Evolutionary conservation across 1,140 invertebrate genomes (phyloP).

Genomic region (Ceratosolen fusciceps): DNA sequence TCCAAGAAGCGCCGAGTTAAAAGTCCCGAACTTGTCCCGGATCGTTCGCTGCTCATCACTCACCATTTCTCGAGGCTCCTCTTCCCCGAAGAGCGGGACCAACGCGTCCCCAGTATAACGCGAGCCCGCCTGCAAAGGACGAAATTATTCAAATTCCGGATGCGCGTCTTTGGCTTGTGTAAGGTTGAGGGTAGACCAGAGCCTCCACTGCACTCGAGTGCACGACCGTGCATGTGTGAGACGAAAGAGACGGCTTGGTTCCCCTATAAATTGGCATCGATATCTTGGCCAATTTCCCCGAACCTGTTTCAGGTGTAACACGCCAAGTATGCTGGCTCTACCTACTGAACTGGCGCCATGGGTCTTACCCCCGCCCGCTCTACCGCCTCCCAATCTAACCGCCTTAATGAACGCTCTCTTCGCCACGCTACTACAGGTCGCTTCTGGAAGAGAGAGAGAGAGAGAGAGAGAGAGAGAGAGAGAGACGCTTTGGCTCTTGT

Average conservation of each 20-base stretch:
- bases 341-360: conserved; percentile 43
- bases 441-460: no score
- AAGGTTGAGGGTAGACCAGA: not conserved
- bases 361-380: conserved; percentile 29
- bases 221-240: no score
- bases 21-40: conserved; percentile 10
- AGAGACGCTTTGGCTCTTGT: no score
- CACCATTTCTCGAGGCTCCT: conserved; percentile 2
- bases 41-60: not conserved
- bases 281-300: conserved; percentile 64
- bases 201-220: no score
- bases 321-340: conserved; percentile 8
- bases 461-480: no score
- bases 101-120: conserved; percentile 46
- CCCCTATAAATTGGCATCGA: conserved; percentile 64
- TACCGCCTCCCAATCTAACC: not conserved
- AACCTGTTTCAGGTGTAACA: conserved; percentile 63
- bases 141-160: conserved; percentile 66
- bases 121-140: conserved; percentile 64
- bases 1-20: conserved; percentile 14
- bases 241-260: no score
- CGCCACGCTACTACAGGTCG: not conserved
- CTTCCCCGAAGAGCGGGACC: not conserved
- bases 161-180: conserved; percentile 3
- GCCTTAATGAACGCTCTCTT: not conserved